Base-by-base conservation (phyloP, 1,140 invertebrate genomes). In the Pachypeltis micranthus region DNA sequence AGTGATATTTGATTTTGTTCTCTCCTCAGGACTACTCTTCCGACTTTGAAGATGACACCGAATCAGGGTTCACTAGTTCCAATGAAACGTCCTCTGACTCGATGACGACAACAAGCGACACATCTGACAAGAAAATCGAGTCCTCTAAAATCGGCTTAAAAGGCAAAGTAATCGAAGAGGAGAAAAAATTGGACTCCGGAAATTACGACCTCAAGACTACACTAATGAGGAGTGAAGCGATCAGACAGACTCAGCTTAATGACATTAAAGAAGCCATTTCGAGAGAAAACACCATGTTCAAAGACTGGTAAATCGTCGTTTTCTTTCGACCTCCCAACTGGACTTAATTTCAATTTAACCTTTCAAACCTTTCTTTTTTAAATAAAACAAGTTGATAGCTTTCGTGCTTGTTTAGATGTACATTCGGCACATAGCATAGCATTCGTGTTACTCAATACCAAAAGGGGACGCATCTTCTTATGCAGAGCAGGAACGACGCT, bases 121-220 rank as follows among this genome's bases (percentile, higher is more conserved):
- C 63, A 1, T 63, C 62, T 4, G 1, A 70, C 14, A 72, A 71
- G 69, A 54, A 56, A 62, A 66, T 68, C 55, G 68, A 63, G 61
- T 67, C 63, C 65, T 31, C 66, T 27, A 26, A 72, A 27, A 71
- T 68, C 26, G 70, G 66, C 60, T 59, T 63, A 3, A 66, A 72
- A 56, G 44, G 66, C 55, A 69, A 67, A 25, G 77, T 75, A 65
- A 69, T 69, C 34, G 81, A 83, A 67, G 78, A 83, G 66, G 83
- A 86, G 67, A 77, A 74, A 59, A 84, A 83, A 79, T 68, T 80
- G 29, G 85, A 86, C 75, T 86, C 84, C 4, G 84, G 83, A 65
- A 78, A 80, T 70, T 85, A 81, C 69, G 83, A 85, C 57, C 68
- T 84, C 47, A 65, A 70, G 70, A 75, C 73, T 67, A 73, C 72